phyloP scores from a whole-genome alignment of 2,797 vertebrate species.

The Hydrocynus forskahlii region DNA sequence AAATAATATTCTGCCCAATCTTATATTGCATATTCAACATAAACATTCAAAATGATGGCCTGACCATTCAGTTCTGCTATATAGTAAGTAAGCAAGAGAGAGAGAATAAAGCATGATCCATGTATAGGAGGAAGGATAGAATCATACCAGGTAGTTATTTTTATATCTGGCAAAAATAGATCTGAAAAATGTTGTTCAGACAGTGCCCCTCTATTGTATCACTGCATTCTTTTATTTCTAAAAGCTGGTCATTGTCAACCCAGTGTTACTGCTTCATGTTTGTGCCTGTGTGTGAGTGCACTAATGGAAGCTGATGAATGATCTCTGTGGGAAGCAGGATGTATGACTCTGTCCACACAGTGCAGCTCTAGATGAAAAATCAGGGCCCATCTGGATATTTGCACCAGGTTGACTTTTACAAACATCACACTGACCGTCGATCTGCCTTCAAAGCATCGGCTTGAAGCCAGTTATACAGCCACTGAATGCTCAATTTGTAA shows the following conservation, averaged over 20 bases:
- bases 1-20: too few species aligned
- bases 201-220: constrained; percentile 9
- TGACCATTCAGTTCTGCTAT: too few species aligned
- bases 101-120: too few species aligned
- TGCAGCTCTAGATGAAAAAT: constrained; percentile 35
- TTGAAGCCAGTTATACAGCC: constrained; percentile 30
- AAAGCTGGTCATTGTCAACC: constrained; percentile 15
- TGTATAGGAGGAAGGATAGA: constrained; percentile 26
- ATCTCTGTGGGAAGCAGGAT: constrained; percentile 30
- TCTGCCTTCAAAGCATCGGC: constrained; percentile 46
- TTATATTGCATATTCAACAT: too few species aligned
- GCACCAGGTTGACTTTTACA: constrained; percentile 45
- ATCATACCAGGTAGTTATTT: constrained; percentile 39
- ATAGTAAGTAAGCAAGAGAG: too few species aligned
- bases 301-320: constrained; percentile 33
- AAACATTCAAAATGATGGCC: too few species aligned
- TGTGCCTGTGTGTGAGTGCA: neutral
- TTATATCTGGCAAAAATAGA: constrained; percentile 44
- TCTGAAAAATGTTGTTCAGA: constrained; percentile 28
- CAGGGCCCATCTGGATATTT: constrained; percentile 36
- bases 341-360: constrained; percentile 28
- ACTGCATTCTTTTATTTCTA: constrained; percentile 1
- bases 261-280: neutral
- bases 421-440: constrained; percentile 40
- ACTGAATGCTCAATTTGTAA: constrained; percentile 21